These are phyloP conservation scores for Norana najaformis DNA, from an alignment of 2,888 invertebrate species.

Conservation along the genomic window DNA sequence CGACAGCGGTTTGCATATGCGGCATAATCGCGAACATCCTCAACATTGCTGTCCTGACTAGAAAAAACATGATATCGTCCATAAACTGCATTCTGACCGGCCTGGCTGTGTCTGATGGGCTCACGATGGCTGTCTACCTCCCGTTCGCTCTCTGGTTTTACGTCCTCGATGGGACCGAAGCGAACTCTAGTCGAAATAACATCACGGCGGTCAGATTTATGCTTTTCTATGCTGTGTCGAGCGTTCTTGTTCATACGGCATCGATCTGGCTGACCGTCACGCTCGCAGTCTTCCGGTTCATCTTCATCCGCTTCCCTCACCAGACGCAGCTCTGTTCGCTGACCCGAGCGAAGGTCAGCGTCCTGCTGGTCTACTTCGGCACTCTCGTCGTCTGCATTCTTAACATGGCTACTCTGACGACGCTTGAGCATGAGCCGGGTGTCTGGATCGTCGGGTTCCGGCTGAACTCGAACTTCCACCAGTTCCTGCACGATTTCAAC, in stretches of 20 bases:
- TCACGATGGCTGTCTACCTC: constrained; percentile 86
- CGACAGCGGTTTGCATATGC: constrained; percentile 81
- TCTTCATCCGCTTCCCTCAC: constrained; percentile 69
- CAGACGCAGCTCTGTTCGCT: constrained; percentile 81
- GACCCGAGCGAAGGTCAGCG: constrained; percentile 79
- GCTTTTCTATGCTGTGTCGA: constrained; percentile 82
- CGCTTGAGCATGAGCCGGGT: background rate
- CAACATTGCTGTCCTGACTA: constrained; percentile 80
- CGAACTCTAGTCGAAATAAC: constrained; percentile 49
- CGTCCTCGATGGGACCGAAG: constrained; percentile 50
- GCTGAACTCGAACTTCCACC: constrained; percentile 53
- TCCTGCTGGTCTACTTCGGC: constrained; percentile 63
- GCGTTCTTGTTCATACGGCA: constrained; percentile 85
- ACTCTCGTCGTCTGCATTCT: constrained; percentile 26
- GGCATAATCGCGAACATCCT: constrained; percentile 85
- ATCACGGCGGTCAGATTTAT: constrained; percentile 51
- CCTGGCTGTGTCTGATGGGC: constrained; percentile 84
- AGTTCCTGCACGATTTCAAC: constrained; percentile 68
- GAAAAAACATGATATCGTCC: constrained; percentile 86
- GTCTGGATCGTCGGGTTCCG: constrained; percentile 65
- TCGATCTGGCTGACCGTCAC: constrained; percentile 92
- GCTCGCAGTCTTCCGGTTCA: constrained; percentile 87
- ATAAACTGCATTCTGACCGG: constrained; percentile 75
- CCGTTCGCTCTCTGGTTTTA: constrained; percentile 79
- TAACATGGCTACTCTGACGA: constrained; percentile 32